Conservation (phyloP, 2,113 vertebrate genomes). For the Bubo bubo region DNA sequence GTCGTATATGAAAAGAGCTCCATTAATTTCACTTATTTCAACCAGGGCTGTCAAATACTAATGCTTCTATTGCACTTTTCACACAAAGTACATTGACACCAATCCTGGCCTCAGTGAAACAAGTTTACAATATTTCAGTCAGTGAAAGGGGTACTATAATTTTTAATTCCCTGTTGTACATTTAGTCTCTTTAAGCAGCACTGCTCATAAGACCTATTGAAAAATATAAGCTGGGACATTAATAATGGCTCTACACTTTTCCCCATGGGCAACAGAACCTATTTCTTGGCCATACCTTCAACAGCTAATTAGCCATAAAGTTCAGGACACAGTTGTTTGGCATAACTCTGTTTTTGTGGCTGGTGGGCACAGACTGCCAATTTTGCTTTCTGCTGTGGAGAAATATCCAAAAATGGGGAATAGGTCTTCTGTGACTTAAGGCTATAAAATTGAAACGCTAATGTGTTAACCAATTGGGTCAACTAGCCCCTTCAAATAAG, state of each 20-base stretch:
- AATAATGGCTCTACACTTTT: slow-evolving; percentile 42
- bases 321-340: slow-evolving; percentile 27
- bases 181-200: slow-evolving; percentile 48
- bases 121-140: slow-evolving; percentile 84
- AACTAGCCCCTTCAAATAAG: slow-evolving; percentile 14
- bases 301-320: slow-evolving; percentile 54
- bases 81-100: slow-evolving; percentile 83
- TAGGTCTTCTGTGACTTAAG: slow-evolving; percentile 10
- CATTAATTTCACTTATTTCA: slow-evolving; percentile 94
- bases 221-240: slow-evolving; percentile 44
- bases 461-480: slow-evolving; percentile 54
- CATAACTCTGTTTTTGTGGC: background rate
- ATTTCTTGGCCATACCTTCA: slow-evolving; percentile 37
- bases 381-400: background rate
- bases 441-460: slow-evolving; percentile 50
- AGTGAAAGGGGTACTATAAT: slow-evolving; percentile 64
- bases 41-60: slow-evolving; percentile 86
- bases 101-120: slow-evolving; percentile 75
- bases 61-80: slow-evolving; percentile 86
- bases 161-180: slow-evolving; percentile 67
- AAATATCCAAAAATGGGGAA: slow-evolving; percentile 12
- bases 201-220: slow-evolving; percentile 26
- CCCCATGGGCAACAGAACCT: slow-evolving; percentile 26
- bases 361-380: slow-evolving; percentile 9
- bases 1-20: slow-evolving; percentile 88